Percentiles rank a stretch among this genome's conserved stretches.
These are phyloP conservation scores for Maconellicoccus hirsutus DNA, from an alignment of 1,140 invertebrate genomes.

Conservation along the genomic window DNA sequence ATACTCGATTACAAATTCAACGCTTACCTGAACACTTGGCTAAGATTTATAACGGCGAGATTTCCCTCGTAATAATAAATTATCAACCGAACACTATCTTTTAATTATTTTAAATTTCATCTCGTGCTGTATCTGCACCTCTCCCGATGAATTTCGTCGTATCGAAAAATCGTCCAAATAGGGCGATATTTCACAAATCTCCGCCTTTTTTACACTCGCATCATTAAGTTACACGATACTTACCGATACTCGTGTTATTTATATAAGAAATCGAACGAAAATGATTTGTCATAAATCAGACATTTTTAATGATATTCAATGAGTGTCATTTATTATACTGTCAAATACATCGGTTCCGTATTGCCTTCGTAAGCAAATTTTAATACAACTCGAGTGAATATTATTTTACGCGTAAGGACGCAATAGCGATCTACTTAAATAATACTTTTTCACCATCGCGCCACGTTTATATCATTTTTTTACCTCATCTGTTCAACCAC, in stretches of 20 bases:
- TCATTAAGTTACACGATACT: not conserved
- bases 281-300: not conserved
- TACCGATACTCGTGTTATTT: not conserved
- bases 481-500: no score
- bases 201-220: not conserved
- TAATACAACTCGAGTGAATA: not conserved
- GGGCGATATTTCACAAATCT: not conserved
- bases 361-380: not conserved
- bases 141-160: not conserved
- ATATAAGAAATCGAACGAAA: not conserved
- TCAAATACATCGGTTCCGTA: not conserved
- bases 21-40: no score
- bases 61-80: not conserved
- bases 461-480: not conserved
- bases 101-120: not conserved
- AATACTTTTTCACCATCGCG: not conserved
- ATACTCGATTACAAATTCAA: no score
- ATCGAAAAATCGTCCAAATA: no score
- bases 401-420: not conserved
- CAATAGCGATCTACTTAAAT: not conserved
- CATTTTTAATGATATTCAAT: not conserved
- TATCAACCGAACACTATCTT: not conserved
- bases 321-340: constrained; percentile 1
- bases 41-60: not conserved
- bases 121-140: not conserved